Conservation (phyloP, 2,797 vertebrate genomes). For the Gambusia yucatana region DNA sequence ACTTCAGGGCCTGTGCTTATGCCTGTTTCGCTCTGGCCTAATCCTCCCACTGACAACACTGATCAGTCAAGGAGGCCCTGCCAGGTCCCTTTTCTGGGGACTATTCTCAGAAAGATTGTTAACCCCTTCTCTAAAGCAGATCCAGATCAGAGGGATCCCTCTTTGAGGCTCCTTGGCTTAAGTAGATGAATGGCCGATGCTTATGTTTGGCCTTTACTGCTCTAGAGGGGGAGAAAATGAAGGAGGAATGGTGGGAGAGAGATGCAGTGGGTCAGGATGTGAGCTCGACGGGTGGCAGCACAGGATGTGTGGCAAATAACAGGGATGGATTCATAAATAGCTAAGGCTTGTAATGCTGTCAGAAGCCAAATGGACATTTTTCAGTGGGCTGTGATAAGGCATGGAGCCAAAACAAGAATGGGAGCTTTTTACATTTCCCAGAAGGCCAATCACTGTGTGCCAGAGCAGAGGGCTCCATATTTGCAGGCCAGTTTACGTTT, state of each 20-base stretch:
- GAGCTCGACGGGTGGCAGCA: slow-evolving; percentile 25
- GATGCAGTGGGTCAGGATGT: slow-evolving; percentile 35
- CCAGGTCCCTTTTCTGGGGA: slow-evolving; percentile 49
- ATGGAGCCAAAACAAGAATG: slow-evolving; percentile 61
- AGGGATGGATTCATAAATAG: slow-evolving; percentile 55
- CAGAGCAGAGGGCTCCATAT: slow-evolving; percentile 60
- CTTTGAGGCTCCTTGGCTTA: slow-evolving; percentile 45
- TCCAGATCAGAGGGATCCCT: slow-evolving; percentile 55
- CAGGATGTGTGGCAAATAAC: slow-evolving; percentile 40
- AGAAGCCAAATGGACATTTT: slow-evolving; percentile 69
- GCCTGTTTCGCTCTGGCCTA: neutral
- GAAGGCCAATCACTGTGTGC: slow-evolving; percentile 70
- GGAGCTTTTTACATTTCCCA: slow-evolving; percentile 66
- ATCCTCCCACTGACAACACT: slow-evolving; percentile 19
- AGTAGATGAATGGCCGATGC: slow-evolving; percentile 42
- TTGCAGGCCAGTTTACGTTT: slow-evolving; percentile 63
- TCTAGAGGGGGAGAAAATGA: slow-evolving; percentile 6
- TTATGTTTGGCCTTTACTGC: slow-evolving; percentile 28
- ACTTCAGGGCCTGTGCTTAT: slow-evolving; percentile 17
- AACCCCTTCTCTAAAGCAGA: slow-evolving; percentile 61
- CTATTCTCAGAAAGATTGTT: slow-evolving; percentile 67
- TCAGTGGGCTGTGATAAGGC: slow-evolving; percentile 65
- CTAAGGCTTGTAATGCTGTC: slow-evolving; percentile 68
- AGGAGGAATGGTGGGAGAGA: slow-evolving; percentile 10
- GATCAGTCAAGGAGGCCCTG: slow-evolving; percentile 54